These are phyloP conservation scores for Ditylenchus dipsaci DNA, from an alignment of 1,140 invertebrate species.

Conservation along the genomic window DNA sequence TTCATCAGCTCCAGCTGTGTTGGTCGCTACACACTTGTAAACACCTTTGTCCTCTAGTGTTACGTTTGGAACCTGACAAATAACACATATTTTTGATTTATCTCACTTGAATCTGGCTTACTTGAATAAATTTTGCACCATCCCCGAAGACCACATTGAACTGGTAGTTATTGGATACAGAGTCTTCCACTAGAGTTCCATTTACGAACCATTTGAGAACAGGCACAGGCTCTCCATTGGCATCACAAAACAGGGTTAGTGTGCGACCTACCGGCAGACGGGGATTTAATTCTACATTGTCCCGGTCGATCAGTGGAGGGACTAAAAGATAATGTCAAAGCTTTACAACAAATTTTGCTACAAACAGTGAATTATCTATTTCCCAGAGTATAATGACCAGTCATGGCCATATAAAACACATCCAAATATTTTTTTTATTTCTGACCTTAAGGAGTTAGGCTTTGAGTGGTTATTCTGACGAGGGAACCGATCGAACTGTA, in stretches of 20 bases:
- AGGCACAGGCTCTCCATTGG: slow-evolving; percentile 50
- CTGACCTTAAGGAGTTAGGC: too few species aligned
- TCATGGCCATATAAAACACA: too few species aligned
- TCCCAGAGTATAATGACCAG: too few species aligned
- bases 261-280: slow-evolving; percentile 45
- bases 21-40: slow-evolving; percentile 47
- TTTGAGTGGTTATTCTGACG: too few species aligned
- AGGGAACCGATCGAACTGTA: too few species aligned
- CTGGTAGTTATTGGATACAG: neutral
- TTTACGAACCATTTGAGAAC: slow-evolving; percentile 44
- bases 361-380: too few species aligned
- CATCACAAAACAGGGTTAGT: slow-evolving; percentile 48
- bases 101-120: slow-evolving; percentile 11
- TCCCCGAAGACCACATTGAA: slow-evolving; percentile 27
- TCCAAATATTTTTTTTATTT: too few species aligned
- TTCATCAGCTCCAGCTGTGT: slow-evolving; percentile 47
- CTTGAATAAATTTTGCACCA: slow-evolving; percentile 20
- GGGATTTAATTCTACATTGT: slow-evolving; percentile 46
- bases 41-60: slow-evolving; percentile 48
- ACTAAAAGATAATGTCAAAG: slow-evolving; percentile 34
- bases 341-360: too few species aligned
- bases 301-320: slow-evolving; percentile 50
- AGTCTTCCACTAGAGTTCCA: slow-evolving; percentile 31
- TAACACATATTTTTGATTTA: neutral
- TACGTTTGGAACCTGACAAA: slow-evolving; percentile 46